Base-by-base conservation (phyloP, 2,113 vertebrate genomes). In the Myiagra hebetior region DNA sequence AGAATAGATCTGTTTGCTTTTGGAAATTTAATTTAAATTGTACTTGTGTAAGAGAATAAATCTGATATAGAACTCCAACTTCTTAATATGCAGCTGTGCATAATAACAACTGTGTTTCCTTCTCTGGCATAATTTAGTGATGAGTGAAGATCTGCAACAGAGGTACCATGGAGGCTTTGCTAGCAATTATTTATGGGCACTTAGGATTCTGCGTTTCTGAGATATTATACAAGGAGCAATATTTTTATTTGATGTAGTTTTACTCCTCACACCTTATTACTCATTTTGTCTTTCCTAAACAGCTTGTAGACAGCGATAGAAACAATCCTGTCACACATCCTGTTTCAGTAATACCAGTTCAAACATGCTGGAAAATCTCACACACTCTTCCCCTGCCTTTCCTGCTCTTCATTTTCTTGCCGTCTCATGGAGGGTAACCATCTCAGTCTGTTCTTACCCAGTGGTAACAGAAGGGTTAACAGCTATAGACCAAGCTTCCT, bases 1-100 rank as follows among this genome's bases (percentile, higher is more conserved):
- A 79, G 30, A 85, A 77, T 35, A 53, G 16, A 63, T 65, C 8
- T 26, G 0, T 49, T 67, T 75, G 37, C 33, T 82, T 78, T 84
- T 59, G 42, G 47, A 96, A 87, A 76, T 42, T 18, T 57, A 90
- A 72, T 79, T 91, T 75, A 90, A 88, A 52, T 73, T 73, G 15
- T 60, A 57, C 49, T 86, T 86, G 41, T 63, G 37, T 72, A 86
- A 94, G 47, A 86, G 44, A 92, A 35, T 78, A 77, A 74, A 55
- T 91, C 42, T 88, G 46, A 56, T 62, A 0, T 0, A 67, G 62
- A 60, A 79, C 50, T 83, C 42, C n/a, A 85, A 64, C 31, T 64
- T 73, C 26, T 47, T 28, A 42, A 68, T 59, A 59, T 33, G 72
- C 62, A 94, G 44, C 57, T 91, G 44, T 55, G 39, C 18, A 6